Evolutionary conservation across 30 jellyfish, hydroid and myxozoan genomes (phyloP).

Genomic region (Hydractinia echinata): DNA sequence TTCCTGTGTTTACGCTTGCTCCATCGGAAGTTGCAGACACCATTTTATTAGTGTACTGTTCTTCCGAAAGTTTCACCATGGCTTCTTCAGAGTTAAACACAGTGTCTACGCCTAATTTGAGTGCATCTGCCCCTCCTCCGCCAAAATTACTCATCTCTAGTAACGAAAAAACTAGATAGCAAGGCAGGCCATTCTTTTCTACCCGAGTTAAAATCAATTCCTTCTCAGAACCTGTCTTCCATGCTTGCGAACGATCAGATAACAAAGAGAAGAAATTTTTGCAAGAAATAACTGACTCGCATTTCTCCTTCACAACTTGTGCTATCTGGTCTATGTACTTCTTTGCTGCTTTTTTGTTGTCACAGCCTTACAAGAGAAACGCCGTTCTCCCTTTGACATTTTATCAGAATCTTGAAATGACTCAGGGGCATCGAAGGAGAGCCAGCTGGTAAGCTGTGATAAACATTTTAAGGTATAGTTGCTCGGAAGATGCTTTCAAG

Average conservation of each 20-base stretch:
- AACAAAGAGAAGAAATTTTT: slow-evolving; percentile 33
- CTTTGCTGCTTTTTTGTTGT: too few relatives aligned
- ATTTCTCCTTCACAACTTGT: too few relatives aligned
- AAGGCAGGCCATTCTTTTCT: slow-evolving; percentile 54
- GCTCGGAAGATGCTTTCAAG: not conserved
- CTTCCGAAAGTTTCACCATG: not conserved
- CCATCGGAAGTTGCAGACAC: slow-evolving; percentile 70
- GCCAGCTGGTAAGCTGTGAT: slow-evolving; percentile 40
- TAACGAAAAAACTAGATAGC: slow-evolving; percentile 33
- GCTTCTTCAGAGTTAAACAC: slow-evolving; percentile 13
- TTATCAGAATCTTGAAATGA: slow-evolving; percentile 34
- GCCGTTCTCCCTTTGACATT: too few relatives aligned
- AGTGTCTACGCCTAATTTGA: too few relatives aligned
- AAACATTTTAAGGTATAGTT: slow-evolving; percentile 24
- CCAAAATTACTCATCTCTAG: slow-evolving; percentile 43
- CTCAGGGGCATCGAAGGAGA: slow-evolving; percentile 25
- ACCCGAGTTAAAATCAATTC: slow-evolving; percentile 35
- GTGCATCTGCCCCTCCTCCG: too few relatives aligned
- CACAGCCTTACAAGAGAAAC: too few relatives aligned
- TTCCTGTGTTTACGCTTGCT: slow-evolving; percentile 64
- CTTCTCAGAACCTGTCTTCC: slow-evolving; percentile 52
- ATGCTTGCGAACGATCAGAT: slow-evolving; percentile 54
- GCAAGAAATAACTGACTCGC: too few relatives aligned
- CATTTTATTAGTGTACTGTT: slow-evolving; percentile 35
- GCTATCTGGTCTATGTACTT: too few relatives aligned